Evolutionary conservation across 1,140 invertebrate genomes (phyloP).

Genomic region (Euura lappo): DNA sequence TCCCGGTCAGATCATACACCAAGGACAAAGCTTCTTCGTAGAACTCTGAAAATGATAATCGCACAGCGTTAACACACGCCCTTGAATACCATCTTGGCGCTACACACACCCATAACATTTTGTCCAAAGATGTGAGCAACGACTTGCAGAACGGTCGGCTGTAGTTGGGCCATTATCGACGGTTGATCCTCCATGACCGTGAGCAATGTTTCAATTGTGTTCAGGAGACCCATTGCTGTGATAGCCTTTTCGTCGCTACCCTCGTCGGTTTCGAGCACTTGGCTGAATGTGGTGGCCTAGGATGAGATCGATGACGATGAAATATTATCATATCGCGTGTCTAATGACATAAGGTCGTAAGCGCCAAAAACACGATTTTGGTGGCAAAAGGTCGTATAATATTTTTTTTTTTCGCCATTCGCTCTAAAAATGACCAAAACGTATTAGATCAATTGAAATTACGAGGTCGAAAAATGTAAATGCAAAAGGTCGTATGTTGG

Average conservation of each 20-base stretch:
- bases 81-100: background rate
- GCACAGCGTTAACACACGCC: constrained; percentile 15
- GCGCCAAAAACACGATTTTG: no score
- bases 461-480: no score
- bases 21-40: constrained; percentile 95
- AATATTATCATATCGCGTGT: no score
- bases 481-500: no score
- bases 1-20: constrained; percentile 90
- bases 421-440: no score
- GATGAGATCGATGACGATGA: constrained; percentile 27
- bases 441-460: no score
- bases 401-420: no score
- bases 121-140: constrained; percentile 87
- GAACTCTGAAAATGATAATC: constrained; percentile 75
- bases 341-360: no score
- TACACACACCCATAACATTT: constrained; percentile 75
- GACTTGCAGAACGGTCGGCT: constrained; percentile 93
- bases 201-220: constrained; percentile 95
- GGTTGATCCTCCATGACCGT: constrained; percentile 94
- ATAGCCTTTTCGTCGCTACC: constrained; percentile 96
- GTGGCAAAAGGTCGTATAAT: no score
- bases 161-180: constrained; percentile 86
- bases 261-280: constrained; percentile 84
- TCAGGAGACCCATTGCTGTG: constrained; percentile 94
- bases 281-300: constrained; percentile 87